Evolutionary conservation across 2,888 invertebrate species (phyloP), one percentile per base, ranked within the genome.

Genomic region (Teleiodes luculella): DNA sequence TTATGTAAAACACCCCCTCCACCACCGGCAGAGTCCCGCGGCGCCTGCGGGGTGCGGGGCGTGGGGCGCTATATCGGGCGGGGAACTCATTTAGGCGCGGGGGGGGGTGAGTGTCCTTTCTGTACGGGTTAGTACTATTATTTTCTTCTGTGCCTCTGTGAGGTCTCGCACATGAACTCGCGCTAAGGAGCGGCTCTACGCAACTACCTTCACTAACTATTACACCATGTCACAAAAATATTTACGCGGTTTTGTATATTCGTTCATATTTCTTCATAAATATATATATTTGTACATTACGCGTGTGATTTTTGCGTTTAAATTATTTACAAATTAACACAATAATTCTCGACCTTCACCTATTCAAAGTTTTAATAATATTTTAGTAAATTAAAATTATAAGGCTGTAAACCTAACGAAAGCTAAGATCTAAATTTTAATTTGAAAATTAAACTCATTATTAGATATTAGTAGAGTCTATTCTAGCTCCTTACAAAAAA

Each of bases 191-290:
- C 80, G 81, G 73, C 72, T 71, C 70, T 68, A 68, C 65, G 71
- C 71, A 65, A 72, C 72, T 74, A 78, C 72, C 62, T 67, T 69
- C 70, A 62, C 71, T 69, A 72, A 72, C 70, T 73, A 70, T 24
- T 77, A 86, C 86, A 86, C 76, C 86, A 84, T 85, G 86, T 86
- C 88, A 86, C 86, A 86, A 88, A 88, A 85, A 80, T 74, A 72
- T 80, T 79, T 81, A 76, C 79, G 81, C 66, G 66, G 73, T 75
- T 24, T 24, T 79, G 73, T 81, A 79, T 80, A 78, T 78, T 70
- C 72, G 77, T 77, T 70, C 72, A 76, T 76, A 79, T 70, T 80
- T 78, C 64, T 65, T 64, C 68, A 82, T 82, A 84, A 82, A 83
- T 85, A 84, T 83, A 80, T 79, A 80, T 66, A 80, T 88, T 86